A percentile compares a stretch with the other conserved stretches of the same genome.
Conservation (phyloP, 1,140 invertebrate genomes). For the Drosophila pandora region DNA sequence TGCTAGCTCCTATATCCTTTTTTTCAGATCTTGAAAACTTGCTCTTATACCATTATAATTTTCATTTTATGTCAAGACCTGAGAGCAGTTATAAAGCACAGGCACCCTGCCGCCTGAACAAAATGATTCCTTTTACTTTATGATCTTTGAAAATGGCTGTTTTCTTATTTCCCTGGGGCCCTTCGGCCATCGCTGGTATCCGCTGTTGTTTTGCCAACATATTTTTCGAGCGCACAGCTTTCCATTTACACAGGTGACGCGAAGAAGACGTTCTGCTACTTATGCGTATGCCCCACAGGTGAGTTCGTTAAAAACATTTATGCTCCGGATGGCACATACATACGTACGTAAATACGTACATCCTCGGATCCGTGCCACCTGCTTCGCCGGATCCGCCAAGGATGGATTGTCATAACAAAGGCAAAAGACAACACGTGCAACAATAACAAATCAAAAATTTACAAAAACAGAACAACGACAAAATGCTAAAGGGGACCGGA, state of each 20-base stretch:
- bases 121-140: conserved; percentile 18
- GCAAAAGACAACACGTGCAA: conserved; percentile 81
- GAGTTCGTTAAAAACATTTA: conserved; percentile 67
- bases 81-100: not conserved
- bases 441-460: conserved; percentile 83
- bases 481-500: conserved; percentile 30
- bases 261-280: conserved; percentile 48
- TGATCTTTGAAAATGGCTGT: conserved; percentile 30
- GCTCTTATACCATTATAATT: not conserved
- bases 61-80: not conserved
- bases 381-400: conserved; percentile 45
- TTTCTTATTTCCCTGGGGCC: conserved; percentile 25
- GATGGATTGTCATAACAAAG: conserved; percentile 79
- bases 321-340: conserved; percentile 38
- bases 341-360: conserved; percentile 1
- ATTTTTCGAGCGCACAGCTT: conserved; percentile 5
- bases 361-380: conserved; percentile 15
- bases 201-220: conserved; percentile 31
- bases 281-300: conserved; percentile 63
- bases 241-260: conserved; percentile 46
- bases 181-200: conserved; percentile 21
- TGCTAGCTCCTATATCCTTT: too few relatives aligned
- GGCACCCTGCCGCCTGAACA: not conserved
- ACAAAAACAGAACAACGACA: conserved; percentile 66
- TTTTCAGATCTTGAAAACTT: not conserved